These are phyloP conservation scores for Argya squamiceps DNA, from an alignment of 2,797 vertebrate species.

Conservation along the genomic window DNA sequence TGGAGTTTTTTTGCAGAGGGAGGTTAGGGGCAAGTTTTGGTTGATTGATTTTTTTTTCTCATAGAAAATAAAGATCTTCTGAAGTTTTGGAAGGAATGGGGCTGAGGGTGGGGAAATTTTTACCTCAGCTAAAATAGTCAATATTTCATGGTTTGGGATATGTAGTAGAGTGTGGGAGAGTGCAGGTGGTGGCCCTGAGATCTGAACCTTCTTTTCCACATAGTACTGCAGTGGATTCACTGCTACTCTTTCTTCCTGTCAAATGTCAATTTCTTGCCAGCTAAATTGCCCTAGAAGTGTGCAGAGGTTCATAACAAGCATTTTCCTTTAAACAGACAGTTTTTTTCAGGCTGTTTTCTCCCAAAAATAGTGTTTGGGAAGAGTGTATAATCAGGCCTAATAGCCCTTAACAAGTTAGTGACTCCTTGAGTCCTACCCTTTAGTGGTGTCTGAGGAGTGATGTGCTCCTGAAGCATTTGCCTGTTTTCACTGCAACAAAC, in stretches of 20 bases:
- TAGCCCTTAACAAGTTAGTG: neutral
- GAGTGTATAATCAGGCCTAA: neutral
- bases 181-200: neutral
- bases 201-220: neutral
- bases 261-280: neutral
- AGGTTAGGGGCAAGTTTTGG: rapidly evolving
- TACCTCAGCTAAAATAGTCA: neutral
- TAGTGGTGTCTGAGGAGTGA: neutral
- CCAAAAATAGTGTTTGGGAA: neutral
- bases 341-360: neutral
- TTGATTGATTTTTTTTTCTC: neutral
- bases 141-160: neutral
- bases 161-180: neutral
- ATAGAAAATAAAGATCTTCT: neutral
- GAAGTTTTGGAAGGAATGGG: neutral
- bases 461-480: neutral
- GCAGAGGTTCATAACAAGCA: neutral
- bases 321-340: neutral
- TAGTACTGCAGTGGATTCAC: neutral
- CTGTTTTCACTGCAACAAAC: neutral
- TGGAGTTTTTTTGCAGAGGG: neutral
- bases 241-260: neutral
- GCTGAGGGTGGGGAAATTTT: rapidly evolving
- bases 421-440: neutral
- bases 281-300: neutral